Percentiles rank a stretch among this genome's conserved stretches.
Conservation (phyloP, 2,797 vertebrate species). For the Sebastes cheni region DNA sequence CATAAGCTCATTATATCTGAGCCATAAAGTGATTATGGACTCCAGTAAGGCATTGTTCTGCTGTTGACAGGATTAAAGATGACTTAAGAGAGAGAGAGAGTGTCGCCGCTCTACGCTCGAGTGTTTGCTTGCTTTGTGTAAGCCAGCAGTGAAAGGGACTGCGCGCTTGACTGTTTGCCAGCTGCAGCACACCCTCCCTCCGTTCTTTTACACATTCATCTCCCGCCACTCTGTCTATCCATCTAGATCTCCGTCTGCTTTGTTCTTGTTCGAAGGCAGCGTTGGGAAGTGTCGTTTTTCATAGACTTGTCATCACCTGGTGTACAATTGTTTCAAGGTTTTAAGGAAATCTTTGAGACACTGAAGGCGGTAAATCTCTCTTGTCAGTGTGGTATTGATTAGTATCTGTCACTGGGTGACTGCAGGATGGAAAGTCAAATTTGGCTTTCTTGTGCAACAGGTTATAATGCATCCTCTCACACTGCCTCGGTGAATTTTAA, state of each 20-base stretch:
- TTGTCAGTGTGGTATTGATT: conserved; percentile 36
- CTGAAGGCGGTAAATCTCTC: conserved; percentile 39
- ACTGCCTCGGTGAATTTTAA: neutral
- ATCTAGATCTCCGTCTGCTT: conserved; percentile 36
- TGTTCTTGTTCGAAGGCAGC: conserved; percentile 22
- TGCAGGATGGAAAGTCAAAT: neutral
- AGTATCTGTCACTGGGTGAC: neutral
- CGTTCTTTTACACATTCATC: conserved; percentile 54
- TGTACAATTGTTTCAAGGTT: conserved; percentile 38
- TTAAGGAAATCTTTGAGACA: conserved; percentile 49
- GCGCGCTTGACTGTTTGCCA: conserved; percentile 64
- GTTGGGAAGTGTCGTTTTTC: conserved; percentile 13
- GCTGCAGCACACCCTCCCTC: conserved; percentile 48
- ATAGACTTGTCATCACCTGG: conserved; percentile 36
- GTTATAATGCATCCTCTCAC: neutral
- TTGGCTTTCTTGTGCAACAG: neutral
- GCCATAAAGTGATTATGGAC: conserved; percentile 78
- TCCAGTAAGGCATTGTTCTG: conserved; percentile 76
- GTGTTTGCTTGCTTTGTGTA: conserved; percentile 64
- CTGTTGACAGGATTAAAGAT: conserved; percentile 79
- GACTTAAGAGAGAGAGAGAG: conserved; percentile 58
- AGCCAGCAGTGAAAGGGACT: conserved; percentile 57
- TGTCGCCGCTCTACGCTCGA: conserved; percentile 27
- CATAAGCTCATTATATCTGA: conserved; percentile 79
- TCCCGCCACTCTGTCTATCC: conserved; percentile 42